phyloP scores from a whole-genome alignment of 1,140 invertebrate species.

The Zaprionus inermis region DNA sequence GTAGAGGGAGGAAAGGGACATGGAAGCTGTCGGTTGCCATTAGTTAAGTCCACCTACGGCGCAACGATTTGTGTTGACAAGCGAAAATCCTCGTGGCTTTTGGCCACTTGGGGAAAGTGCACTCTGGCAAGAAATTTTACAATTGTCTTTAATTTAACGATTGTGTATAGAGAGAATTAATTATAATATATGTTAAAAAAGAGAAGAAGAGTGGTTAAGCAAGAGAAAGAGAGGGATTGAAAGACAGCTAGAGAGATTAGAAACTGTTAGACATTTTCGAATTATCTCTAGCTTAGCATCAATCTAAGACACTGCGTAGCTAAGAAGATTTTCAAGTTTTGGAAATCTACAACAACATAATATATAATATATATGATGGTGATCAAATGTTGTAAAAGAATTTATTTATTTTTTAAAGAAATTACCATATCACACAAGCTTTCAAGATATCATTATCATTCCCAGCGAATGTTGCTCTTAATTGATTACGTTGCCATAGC shows the following conservation, averaged over 20 bases:
- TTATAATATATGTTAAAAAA: too few species aligned
- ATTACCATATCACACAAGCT: too few species aligned
- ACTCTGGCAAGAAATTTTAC: slow-evolving; percentile 12
- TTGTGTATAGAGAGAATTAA: not conserved
- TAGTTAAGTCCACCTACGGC: slow-evolving; percentile 25
- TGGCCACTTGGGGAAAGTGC: slow-evolving; percentile 58
- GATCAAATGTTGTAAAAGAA: too few species aligned
- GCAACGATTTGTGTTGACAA: slow-evolving; percentile 59
- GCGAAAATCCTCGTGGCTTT: slow-evolving; percentile 56
- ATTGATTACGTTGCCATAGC: not conserved
- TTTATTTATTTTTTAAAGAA: too few species aligned
- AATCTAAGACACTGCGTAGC: too few species aligned
- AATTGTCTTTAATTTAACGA: slow-evolving; percentile 3
- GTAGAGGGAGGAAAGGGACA: not conserved
- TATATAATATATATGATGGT: too few species aligned
- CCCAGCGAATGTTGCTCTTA: not conserved
- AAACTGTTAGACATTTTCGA: too few species aligned
- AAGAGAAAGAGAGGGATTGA: not conserved
- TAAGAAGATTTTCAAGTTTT: too few species aligned
- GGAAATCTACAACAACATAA: too few species aligned
- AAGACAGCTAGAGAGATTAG: too few species aligned
- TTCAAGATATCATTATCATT: not conserved
- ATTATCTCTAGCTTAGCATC: too few species aligned
- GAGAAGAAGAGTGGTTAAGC: too few species aligned
- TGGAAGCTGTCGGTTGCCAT: not conserved